phyloP scores from a whole-genome alignment of 2,888 invertebrate genomes.

The Pycnomerus fuliginosus region DNA sequence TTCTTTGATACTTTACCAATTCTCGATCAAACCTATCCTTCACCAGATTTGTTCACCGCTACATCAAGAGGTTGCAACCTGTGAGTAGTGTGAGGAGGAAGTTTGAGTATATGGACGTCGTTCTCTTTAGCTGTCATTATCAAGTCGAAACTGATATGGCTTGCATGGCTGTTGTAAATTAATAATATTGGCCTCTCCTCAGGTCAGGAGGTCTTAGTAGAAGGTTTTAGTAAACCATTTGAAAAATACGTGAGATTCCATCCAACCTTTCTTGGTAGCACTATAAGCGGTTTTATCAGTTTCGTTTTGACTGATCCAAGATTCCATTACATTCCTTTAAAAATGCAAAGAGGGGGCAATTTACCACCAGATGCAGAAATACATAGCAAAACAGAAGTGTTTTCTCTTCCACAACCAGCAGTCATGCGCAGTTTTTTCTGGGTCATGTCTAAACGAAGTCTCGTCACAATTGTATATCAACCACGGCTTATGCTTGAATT shows the following conservation, averaged over 20 bases:
- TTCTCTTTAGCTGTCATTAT: background rate
- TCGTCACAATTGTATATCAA: conserved; percentile 3
- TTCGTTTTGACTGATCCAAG: background rate
- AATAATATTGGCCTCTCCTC: background rate
- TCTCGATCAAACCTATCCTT: background rate
- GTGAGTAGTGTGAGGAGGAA: background rate
- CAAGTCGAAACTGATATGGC: background rate
- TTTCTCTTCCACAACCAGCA: background rate
- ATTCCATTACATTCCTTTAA: background rate
- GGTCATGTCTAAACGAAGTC: conserved; percentile 2
- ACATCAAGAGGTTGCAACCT: background rate
- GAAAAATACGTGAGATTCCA: background rate
- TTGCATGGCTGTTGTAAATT: background rate
- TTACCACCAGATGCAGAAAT: background rate
- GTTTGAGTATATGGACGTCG: background rate
- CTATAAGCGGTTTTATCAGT: no score
- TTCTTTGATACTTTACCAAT: background rate
- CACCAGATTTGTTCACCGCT: background rate
- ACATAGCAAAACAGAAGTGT: background rate
- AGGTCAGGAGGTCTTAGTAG: background rate
- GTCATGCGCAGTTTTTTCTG: background rate
- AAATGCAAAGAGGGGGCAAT: background rate
- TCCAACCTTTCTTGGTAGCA: background rate
- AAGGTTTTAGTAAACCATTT: background rate
- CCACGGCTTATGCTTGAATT: background rate